Conservation (phyloP, 1,140 invertebrate genomes). For the Drosophila grimshawi region DNA sequence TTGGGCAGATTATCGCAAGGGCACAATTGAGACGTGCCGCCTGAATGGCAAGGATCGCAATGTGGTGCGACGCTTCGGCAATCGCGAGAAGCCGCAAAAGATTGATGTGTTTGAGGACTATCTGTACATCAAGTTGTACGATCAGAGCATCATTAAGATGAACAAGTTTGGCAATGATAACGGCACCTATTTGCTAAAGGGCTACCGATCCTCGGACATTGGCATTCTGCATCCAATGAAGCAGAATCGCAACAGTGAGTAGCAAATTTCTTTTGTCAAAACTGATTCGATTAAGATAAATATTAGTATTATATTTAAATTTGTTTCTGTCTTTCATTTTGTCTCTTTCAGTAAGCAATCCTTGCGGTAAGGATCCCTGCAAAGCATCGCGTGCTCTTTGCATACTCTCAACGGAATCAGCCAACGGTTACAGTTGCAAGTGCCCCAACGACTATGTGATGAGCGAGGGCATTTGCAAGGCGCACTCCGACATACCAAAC, state of each 20-base stretch:
- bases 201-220: conserved; percentile 87
- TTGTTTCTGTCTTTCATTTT: conserved; percentile 6
- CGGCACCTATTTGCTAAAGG: conserved; percentile 86
- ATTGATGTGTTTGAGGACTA: conserved; percentile 91
- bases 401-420: conserved; percentile 84
- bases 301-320: no score
- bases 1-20: conserved; percentile 90
- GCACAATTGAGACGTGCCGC: conserved; percentile 88
- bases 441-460: conserved; percentile 88
- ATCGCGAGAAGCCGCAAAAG: conserved; percentile 87
- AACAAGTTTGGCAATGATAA: conserved; percentile 89
- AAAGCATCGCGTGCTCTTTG: conserved; percentile 86
- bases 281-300: no score
- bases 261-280: no score
- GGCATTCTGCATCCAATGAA: conserved; percentile 89
- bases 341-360: conserved; percentile 75
- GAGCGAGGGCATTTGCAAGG: conserved; percentile 67
- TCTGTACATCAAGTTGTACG: conserved; percentile 88
- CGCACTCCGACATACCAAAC: conserved; percentile 69
- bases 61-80: conserved; percentile 86
- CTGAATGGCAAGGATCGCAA: conserved; percentile 89
- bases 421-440: conserved; percentile 86
- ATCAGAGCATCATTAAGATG: conserved; percentile 88
- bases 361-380: conserved; percentile 86
- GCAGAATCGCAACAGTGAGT: conserved; percentile 86